Evolutionary conservation across 2,888 invertebrate species (phyloP), one percentile per base, ranked within the genome.

Genomic region (Tromatobia lineatoria): DNA sequence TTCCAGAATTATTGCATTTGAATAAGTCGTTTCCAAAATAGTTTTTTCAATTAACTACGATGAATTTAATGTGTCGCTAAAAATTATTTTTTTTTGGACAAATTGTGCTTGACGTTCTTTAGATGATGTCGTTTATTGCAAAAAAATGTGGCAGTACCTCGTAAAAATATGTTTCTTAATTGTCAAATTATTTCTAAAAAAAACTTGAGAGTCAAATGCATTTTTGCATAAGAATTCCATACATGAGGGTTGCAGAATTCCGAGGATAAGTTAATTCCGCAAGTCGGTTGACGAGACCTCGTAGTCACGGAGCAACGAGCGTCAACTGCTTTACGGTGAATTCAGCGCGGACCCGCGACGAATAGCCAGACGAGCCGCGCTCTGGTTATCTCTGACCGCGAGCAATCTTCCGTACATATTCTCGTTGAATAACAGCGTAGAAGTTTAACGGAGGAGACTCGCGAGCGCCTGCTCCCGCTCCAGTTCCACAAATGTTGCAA

Each of bases 401-500:
- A 47, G 29, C 42, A 61, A 74, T 42, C n/a, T 15, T 20, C 52
- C 45, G 23, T 23, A 42, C 42, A 54, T 77, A 70, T 78, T 78
- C 59, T 34, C 29, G 34, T 34, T 42, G 69, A 70, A 59, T 47
- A 59, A 69, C 29, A 54, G 45, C 47, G 45, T 1, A 20, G 47
- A 57, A 70, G 45, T 69, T 54, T 18, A 34, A 78, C 20, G 11
- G 45, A 20, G 45, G 38, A 42, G 54, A 54, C 38, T 50, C 34
- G 52, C 45, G 15, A n/a, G 29, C n/a, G 59, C 42, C 52, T 15
- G 25, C 57, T 71, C 50, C 70, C 54, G 79, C 71, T 79, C 64
- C 79, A 64, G 64, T 71, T 80, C 42, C 74, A 69, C 67, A 66
- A 71, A 79, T 79, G 71, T 79, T 66, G 79, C 79, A 79, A 79